Percentiles rank a stretch among this genome's conserved stretches.
These are phyloP conservation scores for Cinclus mexicanus DNA, from an alignment of 2,113 vertebrate genomes.

Conservation along the genomic window DNA sequence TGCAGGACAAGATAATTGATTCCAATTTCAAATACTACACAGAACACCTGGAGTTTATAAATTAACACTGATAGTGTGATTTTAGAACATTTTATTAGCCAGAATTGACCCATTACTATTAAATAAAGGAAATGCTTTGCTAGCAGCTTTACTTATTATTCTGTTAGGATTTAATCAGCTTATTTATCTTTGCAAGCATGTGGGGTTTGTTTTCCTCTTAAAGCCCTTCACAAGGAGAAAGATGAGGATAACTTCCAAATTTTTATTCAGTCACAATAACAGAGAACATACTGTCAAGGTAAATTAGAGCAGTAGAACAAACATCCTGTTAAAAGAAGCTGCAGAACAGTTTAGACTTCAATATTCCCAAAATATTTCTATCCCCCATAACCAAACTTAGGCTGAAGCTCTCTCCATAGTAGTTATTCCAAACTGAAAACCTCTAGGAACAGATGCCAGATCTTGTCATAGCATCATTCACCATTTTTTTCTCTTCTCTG, in stretches of 20 bases:
- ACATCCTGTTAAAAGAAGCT: not conserved
- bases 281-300: not conserved
- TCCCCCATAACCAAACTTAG: not conserved
- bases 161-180: conserved; percentile 26
- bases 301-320: not conserved
- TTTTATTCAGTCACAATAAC: not conserved
- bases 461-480: not conserved
- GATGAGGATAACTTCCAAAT: not conserved
- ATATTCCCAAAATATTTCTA: not conserved
- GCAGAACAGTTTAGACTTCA: not conserved
- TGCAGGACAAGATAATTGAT: not conserved
- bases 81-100: not conserved
- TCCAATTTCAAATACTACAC: not conserved
- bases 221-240: conserved; percentile 46
- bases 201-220: not conserved
- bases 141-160: conserved; percentile 33
- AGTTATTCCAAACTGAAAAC: not conserved
- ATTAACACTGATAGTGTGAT: not conserved
- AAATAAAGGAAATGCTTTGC: conserved; percentile 1
- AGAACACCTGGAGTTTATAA: not conserved
- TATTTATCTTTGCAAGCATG: conserved; percentile 28
- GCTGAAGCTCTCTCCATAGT: not conserved
- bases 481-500: not conserved
- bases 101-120: not conserved
- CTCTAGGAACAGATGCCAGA: not conserved